A percentile compares a stretch with the other conserved stretches of the same genome.
These are phyloP conservation scores for Oriolus oriolus DNA, from an alignment of 2,113 vertebrate species.

Conservation along the genomic window DNA sequence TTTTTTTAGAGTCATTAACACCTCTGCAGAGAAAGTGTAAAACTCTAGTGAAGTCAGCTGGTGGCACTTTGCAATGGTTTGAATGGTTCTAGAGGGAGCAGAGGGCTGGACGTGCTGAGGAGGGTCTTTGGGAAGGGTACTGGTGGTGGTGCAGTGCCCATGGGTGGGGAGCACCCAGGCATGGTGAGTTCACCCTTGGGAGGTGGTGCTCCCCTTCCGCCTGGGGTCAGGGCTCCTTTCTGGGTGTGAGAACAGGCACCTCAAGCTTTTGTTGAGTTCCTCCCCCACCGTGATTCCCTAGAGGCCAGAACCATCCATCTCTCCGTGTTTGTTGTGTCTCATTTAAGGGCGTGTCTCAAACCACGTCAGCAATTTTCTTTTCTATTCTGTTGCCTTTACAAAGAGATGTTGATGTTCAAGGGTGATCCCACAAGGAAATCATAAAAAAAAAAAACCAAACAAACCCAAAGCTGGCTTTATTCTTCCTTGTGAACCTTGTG, in stretches of 20 bases:
- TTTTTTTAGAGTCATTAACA: constrained; percentile 12
- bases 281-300: not conserved
- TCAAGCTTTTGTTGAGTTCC: not conserved
- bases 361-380: not conserved
- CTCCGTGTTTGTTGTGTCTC: rapidly evolving
- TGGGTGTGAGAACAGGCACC: not conserved
- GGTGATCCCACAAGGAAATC: not conserved
- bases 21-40: constrained; percentile 6
- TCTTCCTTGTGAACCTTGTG: not conserved
- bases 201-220: not conserved
- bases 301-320: not conserved
- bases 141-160: not conserved
- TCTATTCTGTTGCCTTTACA: not conserved
- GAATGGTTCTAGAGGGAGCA: not conserved
- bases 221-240: not conserved
- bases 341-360: not conserved
- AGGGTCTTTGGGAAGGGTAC: not conserved
- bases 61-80: not conserved
- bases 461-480: not conserved
- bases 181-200: not conserved
- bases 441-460: not conserved
- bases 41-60: not conserved
- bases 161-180: rapidly evolving
- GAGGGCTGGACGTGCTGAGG: not conserved
- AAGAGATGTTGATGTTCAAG: not conserved